Evolutionary conservation across 2,113 vertebrate genomes (phyloP), one percentile per base, ranked within the genome.

Genomic region (Suncus etruscus): DNA sequence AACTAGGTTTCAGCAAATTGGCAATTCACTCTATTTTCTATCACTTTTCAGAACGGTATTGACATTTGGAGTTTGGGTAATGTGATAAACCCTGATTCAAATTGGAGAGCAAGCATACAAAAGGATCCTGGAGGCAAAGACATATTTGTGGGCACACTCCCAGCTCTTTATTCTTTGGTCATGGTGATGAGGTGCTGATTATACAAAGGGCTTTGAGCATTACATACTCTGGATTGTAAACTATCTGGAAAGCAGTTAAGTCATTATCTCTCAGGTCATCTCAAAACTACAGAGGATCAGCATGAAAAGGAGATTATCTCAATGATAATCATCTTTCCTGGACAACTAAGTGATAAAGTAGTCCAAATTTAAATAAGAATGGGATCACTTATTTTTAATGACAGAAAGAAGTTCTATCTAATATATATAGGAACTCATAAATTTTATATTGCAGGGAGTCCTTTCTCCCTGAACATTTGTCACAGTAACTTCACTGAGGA

Each of bases 371-470:
- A 77, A 93, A 48, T 18, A 83, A 63, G 14, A 72, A 63, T 29
- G 50, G 3, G 58, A 54, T 24, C 2, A 79, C 20, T 66, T 74
- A 54, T n/a, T 93, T 93, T 91, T 51, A 83, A 45, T 86, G 68
- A 39, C 5, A 39, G 39, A 39, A 39, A 39, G 39, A 39, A 39
- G 39, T 39, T 39, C 39, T 39, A 39, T 39, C 39, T 39, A 3
- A 39, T 39, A 39, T 39, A 39, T 39, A 39, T 39, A 39, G 39
- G 39, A 39, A 39, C 39, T 3, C 39, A 39, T 39, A 39, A 39
- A 39, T 39, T 39, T 39, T 39, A 39, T 39, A 39, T 39, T 39
- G 39, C 39, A 39, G 39, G 39, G 39, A 5, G 39, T 39, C 39
- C 39, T 39, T 39, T 39, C 39, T 39, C 39, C 39, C 39, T 39